Conservation (phyloP, 2,797 vertebrate species). For the Scyliorhinus canicula region DNA sequence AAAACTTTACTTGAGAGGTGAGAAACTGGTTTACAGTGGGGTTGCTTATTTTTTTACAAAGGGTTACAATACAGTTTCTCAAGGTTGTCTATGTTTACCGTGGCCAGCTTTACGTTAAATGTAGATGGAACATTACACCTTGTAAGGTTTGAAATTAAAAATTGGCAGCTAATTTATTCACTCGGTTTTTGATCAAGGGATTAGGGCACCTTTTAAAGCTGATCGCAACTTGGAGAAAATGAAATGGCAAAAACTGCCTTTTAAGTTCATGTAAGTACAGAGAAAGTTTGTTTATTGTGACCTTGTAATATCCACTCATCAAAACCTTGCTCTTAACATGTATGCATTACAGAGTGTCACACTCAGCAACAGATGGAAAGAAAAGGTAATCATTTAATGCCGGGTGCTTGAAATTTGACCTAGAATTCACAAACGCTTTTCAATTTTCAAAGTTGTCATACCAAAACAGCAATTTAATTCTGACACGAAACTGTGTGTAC, state of each 20-base stretch:
- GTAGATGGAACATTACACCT: too few relatives aligned
- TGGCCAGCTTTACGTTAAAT: neutral
- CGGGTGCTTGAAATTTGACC: neutral
- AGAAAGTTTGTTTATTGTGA: constrained; percentile 11
- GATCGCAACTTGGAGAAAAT: neutral
- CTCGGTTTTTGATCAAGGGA: neutral
- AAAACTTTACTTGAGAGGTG: neutral
- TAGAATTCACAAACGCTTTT: neutral
- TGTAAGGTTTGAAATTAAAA: neutral
- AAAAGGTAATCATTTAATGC: constrained; percentile 11
- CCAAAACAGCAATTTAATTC: constrained; percentile 18
- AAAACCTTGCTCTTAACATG: neutral
- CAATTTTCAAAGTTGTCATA: constrained; percentile 10
- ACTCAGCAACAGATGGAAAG: neutral
- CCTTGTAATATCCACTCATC: constrained; percentile 17
- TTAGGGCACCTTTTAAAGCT: neutral
- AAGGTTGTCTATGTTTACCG: neutral
- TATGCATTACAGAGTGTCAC: neutral
- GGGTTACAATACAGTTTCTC: neutral
- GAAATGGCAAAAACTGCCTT: neutral
- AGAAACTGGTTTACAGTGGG: neutral
- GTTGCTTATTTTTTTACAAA: neutral
- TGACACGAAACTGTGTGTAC: neutral
- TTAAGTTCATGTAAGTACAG: neutral
- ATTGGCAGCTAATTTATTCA: neutral